Base-by-base conservation (phyloP, 2,888 invertebrate species). In the Caenorhabditis zanzibari region DNA sequence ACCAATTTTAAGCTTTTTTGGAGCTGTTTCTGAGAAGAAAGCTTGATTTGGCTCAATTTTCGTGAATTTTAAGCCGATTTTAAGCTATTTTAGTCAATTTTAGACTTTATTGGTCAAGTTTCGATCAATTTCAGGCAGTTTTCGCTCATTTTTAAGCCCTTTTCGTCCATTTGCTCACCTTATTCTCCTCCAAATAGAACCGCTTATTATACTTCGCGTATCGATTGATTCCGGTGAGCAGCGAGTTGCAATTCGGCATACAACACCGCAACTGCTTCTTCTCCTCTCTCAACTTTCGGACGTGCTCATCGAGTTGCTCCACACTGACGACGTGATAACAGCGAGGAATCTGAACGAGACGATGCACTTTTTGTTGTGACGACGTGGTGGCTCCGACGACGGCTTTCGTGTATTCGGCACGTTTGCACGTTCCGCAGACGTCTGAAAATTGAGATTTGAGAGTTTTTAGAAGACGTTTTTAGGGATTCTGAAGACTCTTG, bases 361-460 rank as follows among this genome's bases (percentile, higher is more conserved):
- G 80, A 35, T 68, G 64, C 19, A 86, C 32, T 26, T 64, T 66
- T 61, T 41, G 41, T 19, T 9, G 6, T 47, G 52, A 24, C 10
- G 58, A 49, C 2, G 12, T 71, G 5, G 12, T 3, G 22, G 47
- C n/a, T 16, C n/a, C 52, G 12, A 44, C 16, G 24, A 81, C 54
- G 6, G 66, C 35, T 12, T 63, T 28, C n/a, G 54, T 82, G 47
- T 92, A 91, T 85, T 91, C 89, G 9, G 92, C 90, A 26, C 89
- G 74, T 80, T 94, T 88, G 93, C 95, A 95, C 19, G 91, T 63
- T 32, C 93, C 92, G 93, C 95, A 95, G 24, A 94, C 56, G 49
- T 12, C 85, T 85, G 79, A 16, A 71, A 58, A 4, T 3, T 19
- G 52, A 10, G 54, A 14, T 24, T 54, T 24, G 19, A 5, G 19